Conservation (phyloP, 2,113 vertebrate species). For the Larimichthys polyactis region DNA sequence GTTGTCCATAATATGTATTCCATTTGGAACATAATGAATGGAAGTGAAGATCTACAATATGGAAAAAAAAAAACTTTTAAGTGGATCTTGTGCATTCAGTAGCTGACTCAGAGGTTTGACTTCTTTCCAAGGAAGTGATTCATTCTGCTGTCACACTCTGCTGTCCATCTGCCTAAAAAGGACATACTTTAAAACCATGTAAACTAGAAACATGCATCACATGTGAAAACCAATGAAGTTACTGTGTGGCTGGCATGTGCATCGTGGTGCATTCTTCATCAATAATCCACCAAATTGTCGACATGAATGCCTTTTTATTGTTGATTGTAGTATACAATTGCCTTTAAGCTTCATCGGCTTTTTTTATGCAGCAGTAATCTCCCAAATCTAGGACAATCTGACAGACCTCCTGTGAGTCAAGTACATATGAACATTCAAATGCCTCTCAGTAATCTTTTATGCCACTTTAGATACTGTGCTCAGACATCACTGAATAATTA, state of each 20-base stretch:
- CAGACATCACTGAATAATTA: conserved; percentile 41
- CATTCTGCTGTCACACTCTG: conserved; percentile 1
- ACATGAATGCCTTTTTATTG: background rate
- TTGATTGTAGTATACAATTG: background rate
- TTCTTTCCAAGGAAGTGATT: conserved; percentile 17
- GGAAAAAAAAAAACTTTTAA: background rate
- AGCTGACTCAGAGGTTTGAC: conserved; percentile 33
- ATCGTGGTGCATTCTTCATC: no score
- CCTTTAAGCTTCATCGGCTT: conserved; percentile 13
- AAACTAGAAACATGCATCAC: background rate
- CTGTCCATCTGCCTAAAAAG: conserved; percentile 10
- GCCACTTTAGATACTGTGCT: conserved; percentile 27
- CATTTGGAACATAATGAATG: background rate
- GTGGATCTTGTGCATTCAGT: background rate
- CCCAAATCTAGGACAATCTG: conserved; percentile 8
- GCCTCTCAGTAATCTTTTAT: conserved; percentile 30
- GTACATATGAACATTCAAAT: conserved; percentile 45
- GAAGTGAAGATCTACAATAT: background rate
- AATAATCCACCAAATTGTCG: background rate
- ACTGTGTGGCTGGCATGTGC: background rate
- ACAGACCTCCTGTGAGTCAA: conserved; percentile 21
- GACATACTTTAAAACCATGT: conserved; percentile 11
- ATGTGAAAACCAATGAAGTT: background rate
- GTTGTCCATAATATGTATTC: background rate
- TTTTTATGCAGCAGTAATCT: conserved; percentile 26